Conservation (phyloP, 1,140 invertebrate species). For the Drosophila cardini region DNA sequence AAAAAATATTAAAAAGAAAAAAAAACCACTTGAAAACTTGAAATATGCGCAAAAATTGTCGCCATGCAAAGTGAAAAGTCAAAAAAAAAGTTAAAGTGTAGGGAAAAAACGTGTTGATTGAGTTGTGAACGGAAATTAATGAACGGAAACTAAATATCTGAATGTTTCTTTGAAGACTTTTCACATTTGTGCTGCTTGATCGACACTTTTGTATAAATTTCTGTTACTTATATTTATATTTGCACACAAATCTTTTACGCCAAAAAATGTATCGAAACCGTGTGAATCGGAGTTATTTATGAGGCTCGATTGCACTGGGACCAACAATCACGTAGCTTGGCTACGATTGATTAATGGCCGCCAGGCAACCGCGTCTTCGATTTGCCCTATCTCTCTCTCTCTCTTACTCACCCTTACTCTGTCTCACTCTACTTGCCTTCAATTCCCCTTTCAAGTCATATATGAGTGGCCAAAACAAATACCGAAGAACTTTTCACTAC, state of each 20-base stretch:
- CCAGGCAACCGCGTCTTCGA: conserved; percentile 59
- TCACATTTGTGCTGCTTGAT: conserved; percentile 18
- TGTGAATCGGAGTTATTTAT: conserved; percentile 62
- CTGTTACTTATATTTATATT: conserved; percentile 58
- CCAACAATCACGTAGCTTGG: conserved; percentile 68
- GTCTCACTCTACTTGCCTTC: neutral
- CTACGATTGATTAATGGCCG: conserved; percentile 70
- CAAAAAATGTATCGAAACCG: conserved; percentile 9
- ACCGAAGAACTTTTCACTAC: conserved; percentile 57
- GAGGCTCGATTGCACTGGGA: conserved; percentile 37
- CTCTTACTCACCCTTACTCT: neutral
- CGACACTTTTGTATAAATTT: conserved; percentile 35
- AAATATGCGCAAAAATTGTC: conserved; percentile 67
- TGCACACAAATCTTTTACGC: conserved; percentile 43
- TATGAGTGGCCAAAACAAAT: conserved; percentile 51
- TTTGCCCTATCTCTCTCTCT: conserved; percentile 14
- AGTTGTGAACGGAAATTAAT: conserved; percentile 79
- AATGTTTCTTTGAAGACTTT: conserved; percentile 21
- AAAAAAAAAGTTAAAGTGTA: neutral
- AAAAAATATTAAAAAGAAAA: conserved; percentile 28
- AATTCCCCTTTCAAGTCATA: neutral
- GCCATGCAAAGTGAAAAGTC: conserved; percentile 24
- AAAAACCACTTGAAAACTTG: conserved; percentile 3
- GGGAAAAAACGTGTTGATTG: conserved; percentile 58
- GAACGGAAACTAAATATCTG: conserved; percentile 75